Evolutionary conservation across 2,888 invertebrate species (phyloP).

Genomic region (Catocala sponsa): DNA sequence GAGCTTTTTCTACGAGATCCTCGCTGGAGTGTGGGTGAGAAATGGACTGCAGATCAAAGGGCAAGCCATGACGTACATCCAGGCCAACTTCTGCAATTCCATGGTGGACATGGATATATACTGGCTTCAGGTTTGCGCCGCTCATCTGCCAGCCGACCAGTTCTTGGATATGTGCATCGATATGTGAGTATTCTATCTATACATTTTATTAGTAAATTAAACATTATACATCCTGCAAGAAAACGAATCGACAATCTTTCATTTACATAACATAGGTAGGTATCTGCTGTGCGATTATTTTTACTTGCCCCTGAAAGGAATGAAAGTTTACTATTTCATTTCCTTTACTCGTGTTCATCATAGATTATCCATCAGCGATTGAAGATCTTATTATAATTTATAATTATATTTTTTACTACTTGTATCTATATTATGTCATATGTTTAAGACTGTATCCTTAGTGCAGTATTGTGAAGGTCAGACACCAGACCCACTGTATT

Average conservation of each 20-base stretch:
- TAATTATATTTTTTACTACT: too few relatives aligned
- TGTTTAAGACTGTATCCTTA: background rate
- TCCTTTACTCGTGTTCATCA: too few relatives aligned
- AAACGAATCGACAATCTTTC: too few relatives aligned
- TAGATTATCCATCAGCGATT: too few relatives aligned
- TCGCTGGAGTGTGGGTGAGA: slow-evolving; percentile 97
- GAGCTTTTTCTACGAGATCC: slow-evolving; percentile 98
- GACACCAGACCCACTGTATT: slow-evolving; percentile 6
- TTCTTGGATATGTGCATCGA: slow-evolving; percentile 96
- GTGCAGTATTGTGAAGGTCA: slow-evolving; percentile 2
- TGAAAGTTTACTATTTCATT: too few relatives aligned
- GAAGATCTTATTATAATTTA: too few relatives aligned
- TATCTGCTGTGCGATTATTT: too few relatives aligned
- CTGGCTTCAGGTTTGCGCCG: slow-evolving; percentile 97
- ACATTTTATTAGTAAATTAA: background rate
- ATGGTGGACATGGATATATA: slow-evolving; percentile 99
- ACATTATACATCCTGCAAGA: too few relatives aligned
- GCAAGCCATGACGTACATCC: slow-evolving; percentile 99
- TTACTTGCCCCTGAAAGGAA: too few relatives aligned
- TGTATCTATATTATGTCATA: too few relatives aligned
- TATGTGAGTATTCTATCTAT: slow-evolving; percentile 87
- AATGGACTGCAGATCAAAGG: slow-evolving; percentile 99
- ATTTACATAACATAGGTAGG: too few relatives aligned
- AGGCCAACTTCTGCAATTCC: slow-evolving; percentile 99
- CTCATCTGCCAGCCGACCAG: slow-evolving; percentile 94